Conservation (phyloP, 2,888 invertebrate species). For the Himalopsyche anomala region DNA sequence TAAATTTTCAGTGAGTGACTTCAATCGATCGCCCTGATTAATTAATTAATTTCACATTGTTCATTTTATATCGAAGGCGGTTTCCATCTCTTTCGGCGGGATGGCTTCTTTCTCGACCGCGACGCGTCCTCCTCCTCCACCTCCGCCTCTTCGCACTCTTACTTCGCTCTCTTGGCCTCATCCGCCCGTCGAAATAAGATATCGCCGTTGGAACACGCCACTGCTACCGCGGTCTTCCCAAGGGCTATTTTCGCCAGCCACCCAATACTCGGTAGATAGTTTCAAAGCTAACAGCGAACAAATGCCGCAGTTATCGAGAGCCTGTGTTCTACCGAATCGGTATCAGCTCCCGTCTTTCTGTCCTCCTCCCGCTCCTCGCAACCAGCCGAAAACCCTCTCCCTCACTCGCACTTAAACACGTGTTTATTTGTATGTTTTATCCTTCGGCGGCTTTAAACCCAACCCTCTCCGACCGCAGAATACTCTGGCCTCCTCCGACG, state of each 20-base stretch:
- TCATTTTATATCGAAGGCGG: slow-evolving; percentile 41
- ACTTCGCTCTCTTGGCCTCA: slow-evolving; percentile 52
- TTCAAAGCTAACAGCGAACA: slow-evolving; percentile 67
- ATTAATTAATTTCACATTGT: slow-evolving; percentile 40
- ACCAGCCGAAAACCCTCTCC: slow-evolving; percentile 69
- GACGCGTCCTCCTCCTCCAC: slow-evolving; percentile 23
- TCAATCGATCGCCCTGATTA: slow-evolving; percentile 36
- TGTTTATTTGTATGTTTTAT: slow-evolving; percentile 80
- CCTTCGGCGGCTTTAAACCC: slow-evolving; percentile 83
- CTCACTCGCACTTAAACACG: slow-evolving; percentile 76
- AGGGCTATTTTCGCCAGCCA: slow-evolving; percentile 60
- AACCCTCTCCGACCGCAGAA: slow-evolving; percentile 83
- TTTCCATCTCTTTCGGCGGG: slow-evolving; percentile 42
- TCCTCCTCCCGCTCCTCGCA: slow-evolving; percentile 73
- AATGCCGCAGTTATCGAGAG: slow-evolving; percentile 72
- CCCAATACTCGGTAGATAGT: slow-evolving; percentile 61
- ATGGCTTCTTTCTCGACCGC: slow-evolving; percentile 40
- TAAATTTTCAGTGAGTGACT: slow-evolving; percentile 32
- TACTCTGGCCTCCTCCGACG: slow-evolving; percentile 78
- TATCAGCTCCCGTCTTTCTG: slow-evolving; percentile 69
- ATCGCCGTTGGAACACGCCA: slow-evolving; percentile 54
- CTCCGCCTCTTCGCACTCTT: too few relatives aligned
- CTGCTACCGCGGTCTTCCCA: slow-evolving; percentile 59
- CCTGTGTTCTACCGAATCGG: slow-evolving; percentile 64
- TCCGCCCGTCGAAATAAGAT: slow-evolving; percentile 64